Base-by-base conservation (phyloP, 2,113 vertebrate genomes). In the Cavia porcellus region DNA sequence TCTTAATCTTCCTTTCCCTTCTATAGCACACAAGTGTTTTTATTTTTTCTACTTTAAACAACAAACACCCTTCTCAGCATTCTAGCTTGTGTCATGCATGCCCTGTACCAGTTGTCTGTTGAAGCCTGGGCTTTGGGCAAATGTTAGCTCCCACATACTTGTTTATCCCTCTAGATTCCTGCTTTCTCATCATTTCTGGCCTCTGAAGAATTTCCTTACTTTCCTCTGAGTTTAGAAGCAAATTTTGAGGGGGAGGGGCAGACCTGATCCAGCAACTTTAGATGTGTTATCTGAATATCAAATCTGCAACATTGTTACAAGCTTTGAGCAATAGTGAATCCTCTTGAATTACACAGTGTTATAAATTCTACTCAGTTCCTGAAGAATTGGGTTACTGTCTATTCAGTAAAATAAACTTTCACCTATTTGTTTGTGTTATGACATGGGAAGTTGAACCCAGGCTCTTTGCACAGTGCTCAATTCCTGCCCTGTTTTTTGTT, bases 211-310 rank as follows among this genome's bases (percentile, higher is more conserved):
- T 95, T 90, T 64, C 45, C 86, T 93, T 30, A 66, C 45, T 52
- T 96, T 42, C n/a, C 42, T 62, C 6, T 50, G 61, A 75, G 61
- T 88, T 94, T n/a, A 90, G 84, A 55, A 59, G 24, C 86, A 50
- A 94, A 90, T 90, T 96, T 91, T 95, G 64, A 90, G 87, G 77
- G 66, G 72, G 47, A 42, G 70, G n/a, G 70, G n/a, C n/a, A n/a
- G 68, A 38, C 68, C 64, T 42, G 32, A 81, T 66, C 28, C 20
- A 74, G 80, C 80, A 85, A 42, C 57, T 96, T 86, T 90, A 79
- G 47, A 4, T 64, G 14, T 82, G 7, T 64, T 89, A 17, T 79
- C 52, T 80, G 55, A 96, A 75, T 17, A 30, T 90, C 68, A 74
- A 22, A 42, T 90, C 59, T 81, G 61, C 50, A 50, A 7, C 85